Percentiles rank a stretch among this genome's conserved stretches.
Evolutionary conservation across 2,797 vertebrate species (phyloP).

Genomic region (Argyrosomus regius): DNA sequence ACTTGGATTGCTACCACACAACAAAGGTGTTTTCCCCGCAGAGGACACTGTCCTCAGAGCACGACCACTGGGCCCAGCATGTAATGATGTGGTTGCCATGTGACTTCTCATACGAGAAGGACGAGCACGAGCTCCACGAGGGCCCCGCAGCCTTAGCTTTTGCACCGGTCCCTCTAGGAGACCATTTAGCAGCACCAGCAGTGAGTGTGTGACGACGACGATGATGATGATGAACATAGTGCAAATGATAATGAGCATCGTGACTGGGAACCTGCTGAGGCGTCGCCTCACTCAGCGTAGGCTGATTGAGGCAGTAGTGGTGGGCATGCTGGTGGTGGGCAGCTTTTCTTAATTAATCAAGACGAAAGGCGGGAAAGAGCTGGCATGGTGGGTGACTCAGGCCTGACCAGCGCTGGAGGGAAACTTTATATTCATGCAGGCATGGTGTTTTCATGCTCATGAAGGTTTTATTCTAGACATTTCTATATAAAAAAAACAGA

Average conservation of each 20-base stretch:
- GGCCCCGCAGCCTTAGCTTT: slow-evolving; percentile 10
- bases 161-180: slow-evolving; percentile 45
- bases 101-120: slow-evolving; percentile 12
- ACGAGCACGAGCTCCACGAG: slow-evolving; percentile 20
- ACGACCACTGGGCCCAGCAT: neutral
- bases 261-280: slow-evolving; percentile 57
- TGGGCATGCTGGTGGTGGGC: slow-evolving; percentile 4
- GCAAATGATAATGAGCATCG: slow-evolving; percentile 61
- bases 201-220: slow-evolving; percentile 40
- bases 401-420: neutral
- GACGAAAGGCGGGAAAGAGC: slow-evolving; percentile 16
- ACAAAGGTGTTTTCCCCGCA: neutral
- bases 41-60: neutral
- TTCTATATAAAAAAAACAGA: slow-evolving; percentile 12
- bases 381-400: slow-evolving; percentile 17
- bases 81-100: slow-evolving; percentile 12
- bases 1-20: neutral
- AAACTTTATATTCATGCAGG: neutral
- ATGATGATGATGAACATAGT: slow-evolving; percentile 52
- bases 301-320: slow-evolving; percentile 26
- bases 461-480: slow-evolving; percentile 19
- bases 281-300: slow-evolving; percentile 22
- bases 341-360: slow-evolving; percentile 14
- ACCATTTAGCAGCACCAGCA: slow-evolving; percentile 54
- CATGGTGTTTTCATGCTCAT: neutral